Conservation (phyloP, 1,140 invertebrate genomes). For the Temnothorax longispinosus region DNA sequence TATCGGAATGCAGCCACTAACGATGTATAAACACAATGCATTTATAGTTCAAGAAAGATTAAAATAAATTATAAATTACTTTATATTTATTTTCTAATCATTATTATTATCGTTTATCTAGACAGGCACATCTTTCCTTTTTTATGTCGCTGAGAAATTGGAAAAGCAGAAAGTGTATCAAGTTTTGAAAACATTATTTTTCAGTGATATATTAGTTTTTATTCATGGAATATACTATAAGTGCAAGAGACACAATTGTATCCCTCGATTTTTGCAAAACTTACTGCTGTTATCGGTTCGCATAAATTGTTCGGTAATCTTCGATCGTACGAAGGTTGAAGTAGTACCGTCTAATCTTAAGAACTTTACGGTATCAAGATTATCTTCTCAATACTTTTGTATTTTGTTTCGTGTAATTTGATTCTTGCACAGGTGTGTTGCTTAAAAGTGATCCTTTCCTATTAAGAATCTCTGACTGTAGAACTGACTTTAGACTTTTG, state of each 20-base stretch:
- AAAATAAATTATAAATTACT: neutral
- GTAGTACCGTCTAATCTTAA: conserved; percentile 89
- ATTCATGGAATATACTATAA: neutral
- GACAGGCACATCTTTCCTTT: neutral
- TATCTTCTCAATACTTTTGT: neutral
- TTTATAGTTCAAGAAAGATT: neutral
- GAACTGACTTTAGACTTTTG: conserved; percentile 2
- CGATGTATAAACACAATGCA: neutral
- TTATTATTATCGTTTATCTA: neutral
- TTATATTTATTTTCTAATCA: neutral
- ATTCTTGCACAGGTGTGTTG: neutral
- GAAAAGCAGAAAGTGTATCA: neutral
- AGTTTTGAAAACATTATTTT: conserved; percentile 83
- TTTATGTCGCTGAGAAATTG: neutral
- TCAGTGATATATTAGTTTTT: conserved; percentile 90
- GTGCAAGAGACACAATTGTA: neutral
- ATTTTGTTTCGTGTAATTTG: neutral
- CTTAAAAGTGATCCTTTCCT: neutral
- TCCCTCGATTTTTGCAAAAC: conserved; percentile 19
- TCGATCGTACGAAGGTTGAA: conserved; percentile 84
- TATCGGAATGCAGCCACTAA: neutral
- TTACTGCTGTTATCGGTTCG: conserved; percentile 75
- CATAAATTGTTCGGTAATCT: conserved; percentile 87
- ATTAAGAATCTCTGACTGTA: neutral
- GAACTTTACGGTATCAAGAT: conserved; percentile 73